Evolutionary conservation across 2,113 vertebrate genomes (phyloP), one percentile per base, ranked within the genome.

Genomic region (Herpailurus yagouaroundi): DNA sequence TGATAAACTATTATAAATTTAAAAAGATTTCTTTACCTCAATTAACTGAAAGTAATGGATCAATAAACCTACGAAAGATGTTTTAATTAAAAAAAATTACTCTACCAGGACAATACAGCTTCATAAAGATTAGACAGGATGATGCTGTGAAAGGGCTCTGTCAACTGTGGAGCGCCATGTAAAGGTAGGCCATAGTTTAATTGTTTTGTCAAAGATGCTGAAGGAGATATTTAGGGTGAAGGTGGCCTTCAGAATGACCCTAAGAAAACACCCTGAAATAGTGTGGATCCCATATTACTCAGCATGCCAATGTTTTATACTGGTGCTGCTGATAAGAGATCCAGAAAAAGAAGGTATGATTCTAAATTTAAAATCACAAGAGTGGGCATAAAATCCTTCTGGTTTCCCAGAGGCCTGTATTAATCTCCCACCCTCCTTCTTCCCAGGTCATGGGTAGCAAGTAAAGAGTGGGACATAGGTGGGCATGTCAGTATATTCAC

Each of bases 21-120:
- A 90, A 96, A 74, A 97, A 98, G 98, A 27, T 99, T 99, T 99
- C 98, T 99, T 99, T 99, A 99, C 98, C 99, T 99, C 99, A 99
- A 94, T 98, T 99, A 71, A 68, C 15, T 60, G 19, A 99, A 99
- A 98, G 98, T 99, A 99, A 98, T 98, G 98, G 99, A 99, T 99
- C 99, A 99, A 99, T 99, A 99, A 99, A 99, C 90, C 71, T 98
- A 97, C 98, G 84, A 98, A 98, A 97, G 90, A 98, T 97, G 7
- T 97, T 96, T 98, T 97, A 95, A 98, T 98, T 98, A 98, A 74
- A 41, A 41, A 55, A 50, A 50, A 71, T 80, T 55, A 71, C 13
- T 63, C 48, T 50, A 95, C 38, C 31, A 57, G 45, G 11, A 4
- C 1, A 31, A 33, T 48, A 87, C 45, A 74, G 18, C 63, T 93